phyloP scores from a whole-genome alignment of 2,888 invertebrate genomes.

The Epirrita christyi region DNA sequence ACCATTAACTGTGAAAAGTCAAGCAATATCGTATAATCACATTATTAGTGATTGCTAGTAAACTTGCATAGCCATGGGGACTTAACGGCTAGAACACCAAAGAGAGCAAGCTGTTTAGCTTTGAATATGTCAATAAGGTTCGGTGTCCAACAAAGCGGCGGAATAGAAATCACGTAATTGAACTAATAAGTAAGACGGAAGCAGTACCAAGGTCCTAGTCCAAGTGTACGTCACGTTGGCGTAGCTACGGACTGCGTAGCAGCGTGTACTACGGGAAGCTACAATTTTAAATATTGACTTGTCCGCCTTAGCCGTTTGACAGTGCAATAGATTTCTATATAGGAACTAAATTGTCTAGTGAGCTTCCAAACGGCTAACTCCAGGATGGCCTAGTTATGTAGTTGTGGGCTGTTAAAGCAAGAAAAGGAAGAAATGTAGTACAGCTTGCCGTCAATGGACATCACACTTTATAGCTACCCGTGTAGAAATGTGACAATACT shows the following conservation, averaged over 20 bases:
- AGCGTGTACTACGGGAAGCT: constrained; percentile 9
- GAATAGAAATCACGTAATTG: background rate
- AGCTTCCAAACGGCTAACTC: no score
- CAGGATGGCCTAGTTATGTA: no score
- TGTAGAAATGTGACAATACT: background rate
- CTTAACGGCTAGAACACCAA: constrained; percentile 83
- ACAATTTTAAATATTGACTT: background rate
- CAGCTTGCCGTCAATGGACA: no score
- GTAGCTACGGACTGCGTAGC: constrained; percentile 19
- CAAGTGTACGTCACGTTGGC: constrained; percentile 12
- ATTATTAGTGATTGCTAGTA: constrained; percentile 44
- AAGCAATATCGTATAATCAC: constrained; percentile 23
- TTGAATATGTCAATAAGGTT: constrained; percentile 34
- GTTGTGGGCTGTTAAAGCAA: no score
- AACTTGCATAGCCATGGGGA: constrained; percentile 51
- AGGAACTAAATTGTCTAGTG: no score
- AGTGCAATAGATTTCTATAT: no score
- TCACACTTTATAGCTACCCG: no score
- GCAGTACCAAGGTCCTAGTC: no score
- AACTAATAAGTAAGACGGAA: no score
- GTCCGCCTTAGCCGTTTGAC: no score
- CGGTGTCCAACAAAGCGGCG: constrained; percentile 3
- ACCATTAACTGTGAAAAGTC: constrained; percentile 20
- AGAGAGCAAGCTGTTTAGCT: constrained; percentile 60
- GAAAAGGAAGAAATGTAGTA: no score